Base-by-base conservation (phyloP, 2,888 invertebrate genomes). In the Fragum sueziense region DNA sequence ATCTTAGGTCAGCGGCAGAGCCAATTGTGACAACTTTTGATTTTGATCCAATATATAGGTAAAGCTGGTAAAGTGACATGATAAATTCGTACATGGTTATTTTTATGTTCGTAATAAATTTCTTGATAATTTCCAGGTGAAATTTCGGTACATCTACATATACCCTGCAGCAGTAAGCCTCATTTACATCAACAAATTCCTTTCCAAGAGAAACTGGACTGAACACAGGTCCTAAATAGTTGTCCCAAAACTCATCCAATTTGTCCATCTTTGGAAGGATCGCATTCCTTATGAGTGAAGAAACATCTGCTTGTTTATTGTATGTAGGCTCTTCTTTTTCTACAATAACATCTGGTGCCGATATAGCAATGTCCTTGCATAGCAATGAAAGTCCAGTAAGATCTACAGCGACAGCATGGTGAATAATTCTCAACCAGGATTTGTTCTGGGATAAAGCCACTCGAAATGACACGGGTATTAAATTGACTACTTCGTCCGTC, bases 1-100 rank as follows among this genome's bases (percentile, higher is more conserved):
- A 41, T 47, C 71, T 57, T 59, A 71, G 59, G 37, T 71, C 71
- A 29, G 37, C 61, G 4, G 59, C 41, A 3, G 71, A 59, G 0
- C 33, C 59, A 7, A 71, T 25, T 20, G 71, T 33, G 6, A 71
- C 34, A 20, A 29, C 6, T 9, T 20, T n/a, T 29, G 33, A n/a
- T 6, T 41, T 29, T 41, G 71, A 41, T 17, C 25, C 41, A 9
- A 71, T 41, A 41, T 61, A 57, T 17, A 71, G 71, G 29, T 25
- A 71, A 7, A 61, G 17, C n/a, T 61, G 59, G 37, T 71, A 71
- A 17, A 71, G 17, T 7, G 71, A 71, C 41, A 59, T 59, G 14
- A 71, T 9, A 31, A 71, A 71, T 29, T 59, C 41, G 34, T 59
- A 71, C 31, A 71, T 22, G 11, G 31, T 61, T 17, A 61, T 71